phyloP scores from a whole-genome alignment of 2,797 vertebrate species.

The Syndactyla subalaris region DNA sequence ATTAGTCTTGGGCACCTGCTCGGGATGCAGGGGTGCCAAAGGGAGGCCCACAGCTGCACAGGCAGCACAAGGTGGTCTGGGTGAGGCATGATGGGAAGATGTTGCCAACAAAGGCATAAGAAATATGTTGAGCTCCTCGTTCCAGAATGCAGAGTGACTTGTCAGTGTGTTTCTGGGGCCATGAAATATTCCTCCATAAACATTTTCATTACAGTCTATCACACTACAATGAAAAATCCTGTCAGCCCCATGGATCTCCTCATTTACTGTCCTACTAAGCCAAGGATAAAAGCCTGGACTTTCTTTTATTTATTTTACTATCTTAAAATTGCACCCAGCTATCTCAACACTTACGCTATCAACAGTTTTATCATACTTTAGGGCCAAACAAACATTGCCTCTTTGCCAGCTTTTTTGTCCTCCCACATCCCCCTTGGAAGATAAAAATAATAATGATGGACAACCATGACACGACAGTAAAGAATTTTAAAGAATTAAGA shows the following conservation, averaged over 20 bases:
- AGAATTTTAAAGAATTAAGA: constrained; percentile 16
- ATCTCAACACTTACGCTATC: not conserved
- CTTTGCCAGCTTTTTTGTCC: not conserved
- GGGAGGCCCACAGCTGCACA: not conserved
- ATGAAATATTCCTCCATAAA: not conserved
- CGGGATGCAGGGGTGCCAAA: fast-evolving
- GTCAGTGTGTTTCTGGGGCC: fast-evolving
- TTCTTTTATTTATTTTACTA: not conserved
- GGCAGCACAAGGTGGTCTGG: not conserved
- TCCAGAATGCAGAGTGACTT: not conserved
- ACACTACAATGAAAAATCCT: not conserved
- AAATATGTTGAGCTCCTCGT: not conserved
- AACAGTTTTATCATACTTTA: not conserved
- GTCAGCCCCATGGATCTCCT: not conserved
- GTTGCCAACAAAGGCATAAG: not conserved
- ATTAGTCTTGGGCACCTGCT: constrained; percentile 5
- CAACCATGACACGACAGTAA: not conserved
- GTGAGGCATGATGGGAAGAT: not conserved
- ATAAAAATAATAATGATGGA: constrained; percentile 5
- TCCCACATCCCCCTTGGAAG: not conserved
- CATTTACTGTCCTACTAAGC: not conserved
- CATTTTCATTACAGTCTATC: not conserved
- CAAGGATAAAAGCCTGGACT: not conserved
- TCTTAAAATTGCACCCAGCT: not conserved
- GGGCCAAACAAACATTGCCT: not conserved